phyloP scores from a whole-genome alignment of 1,140 invertebrate genomes.

The Leptoteleia sp. region DNA sequence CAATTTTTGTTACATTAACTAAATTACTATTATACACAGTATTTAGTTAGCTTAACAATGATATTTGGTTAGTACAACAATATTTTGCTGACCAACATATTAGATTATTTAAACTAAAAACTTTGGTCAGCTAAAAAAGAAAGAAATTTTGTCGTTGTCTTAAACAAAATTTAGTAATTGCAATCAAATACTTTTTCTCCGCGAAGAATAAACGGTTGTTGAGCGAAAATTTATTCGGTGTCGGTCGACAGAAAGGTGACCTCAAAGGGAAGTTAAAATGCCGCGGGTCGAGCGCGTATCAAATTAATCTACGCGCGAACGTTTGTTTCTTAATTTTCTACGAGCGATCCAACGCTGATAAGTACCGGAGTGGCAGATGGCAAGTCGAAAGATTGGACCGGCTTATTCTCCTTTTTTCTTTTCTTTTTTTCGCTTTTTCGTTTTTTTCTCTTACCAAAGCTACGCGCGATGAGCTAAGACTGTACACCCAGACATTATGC shows the following conservation, averaged over 20 bases:
- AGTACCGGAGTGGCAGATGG: slow-evolving; percentile 61
- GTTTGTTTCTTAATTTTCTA: slow-evolving; percentile 69
- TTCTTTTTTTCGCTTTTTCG: too few species aligned
- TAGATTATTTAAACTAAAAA: too few species aligned
- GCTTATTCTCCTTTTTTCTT: too few species aligned
- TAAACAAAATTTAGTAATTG: too few species aligned
- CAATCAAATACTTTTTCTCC: too few species aligned
- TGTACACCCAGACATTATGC: slow-evolving; percentile 44
- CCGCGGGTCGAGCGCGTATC: slow-evolving; percentile 56
- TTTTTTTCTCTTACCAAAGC: slow-evolving; percentile 55
- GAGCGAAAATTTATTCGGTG: slow-evolving; percentile 63
- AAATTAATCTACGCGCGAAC: slow-evolving; percentile 63
- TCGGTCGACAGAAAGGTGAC: slow-evolving; percentile 62
- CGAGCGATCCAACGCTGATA: slow-evolving; percentile 73
- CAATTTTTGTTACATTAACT: too few species aligned
- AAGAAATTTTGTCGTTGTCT: too few species aligned
- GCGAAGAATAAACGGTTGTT: slow-evolving; percentile 29
- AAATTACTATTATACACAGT: too few species aligned
- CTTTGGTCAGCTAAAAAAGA: too few species aligned
- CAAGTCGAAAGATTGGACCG: slow-evolving; percentile 57
- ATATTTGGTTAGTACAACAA: too few species aligned
- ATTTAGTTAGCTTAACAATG: too few species aligned
- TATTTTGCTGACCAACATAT: too few species aligned
- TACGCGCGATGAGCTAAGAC: slow-evolving; percentile 55
- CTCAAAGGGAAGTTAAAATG: slow-evolving; percentile 58